Evolutionary conservation across 2,113 vertebrate species (phyloP).

Genomic region (Pedetes capensis): DNA sequence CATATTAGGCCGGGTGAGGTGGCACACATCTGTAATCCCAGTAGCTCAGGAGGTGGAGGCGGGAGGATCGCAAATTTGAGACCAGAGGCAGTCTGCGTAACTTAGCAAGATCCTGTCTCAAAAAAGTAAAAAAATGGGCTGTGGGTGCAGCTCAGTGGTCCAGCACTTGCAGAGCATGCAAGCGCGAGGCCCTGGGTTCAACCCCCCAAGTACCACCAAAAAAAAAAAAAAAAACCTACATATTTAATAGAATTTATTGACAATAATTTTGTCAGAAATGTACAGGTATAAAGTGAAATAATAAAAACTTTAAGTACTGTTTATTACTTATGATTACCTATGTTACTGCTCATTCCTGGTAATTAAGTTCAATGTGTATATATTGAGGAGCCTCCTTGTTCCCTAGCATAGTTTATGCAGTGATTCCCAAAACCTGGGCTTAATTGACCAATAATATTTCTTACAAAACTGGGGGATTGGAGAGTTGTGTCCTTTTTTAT

Average conservation of each 20-base stretch:
- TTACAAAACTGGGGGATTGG: not conserved
- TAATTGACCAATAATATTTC: not conserved
- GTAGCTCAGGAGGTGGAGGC: too few species aligned
- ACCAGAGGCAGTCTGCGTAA: too few species aligned
- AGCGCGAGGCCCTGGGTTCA: too few species aligned
- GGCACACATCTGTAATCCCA: too few species aligned
- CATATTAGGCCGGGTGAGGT: too few species aligned
- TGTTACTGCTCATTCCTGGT: not conserved
- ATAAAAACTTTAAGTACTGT: not conserved
- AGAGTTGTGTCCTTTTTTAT: not conserved
- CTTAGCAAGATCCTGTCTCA: too few species aligned
- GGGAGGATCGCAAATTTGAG: too few species aligned
- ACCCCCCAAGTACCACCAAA: too few species aligned
- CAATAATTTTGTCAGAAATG: constrained; percentile 27
- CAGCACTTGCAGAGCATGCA: too few species aligned
- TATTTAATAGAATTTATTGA: constrained; percentile 5
- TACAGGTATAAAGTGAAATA: not conserved
- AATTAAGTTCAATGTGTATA: not conserved
- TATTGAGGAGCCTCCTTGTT: not conserved
- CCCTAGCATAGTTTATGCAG: not conserved
- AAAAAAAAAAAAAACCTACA: not conserved
- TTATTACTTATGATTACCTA: not conserved
- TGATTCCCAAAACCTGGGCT: not conserved
- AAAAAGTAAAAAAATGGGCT: too few species aligned
- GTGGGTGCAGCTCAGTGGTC: too few species aligned